These are phyloP conservation scores for Sinocyclocheilus anshuiensis DNA, from an alignment of 2,113 vertebrate genomes.

Conservation along the genomic window DNA sequence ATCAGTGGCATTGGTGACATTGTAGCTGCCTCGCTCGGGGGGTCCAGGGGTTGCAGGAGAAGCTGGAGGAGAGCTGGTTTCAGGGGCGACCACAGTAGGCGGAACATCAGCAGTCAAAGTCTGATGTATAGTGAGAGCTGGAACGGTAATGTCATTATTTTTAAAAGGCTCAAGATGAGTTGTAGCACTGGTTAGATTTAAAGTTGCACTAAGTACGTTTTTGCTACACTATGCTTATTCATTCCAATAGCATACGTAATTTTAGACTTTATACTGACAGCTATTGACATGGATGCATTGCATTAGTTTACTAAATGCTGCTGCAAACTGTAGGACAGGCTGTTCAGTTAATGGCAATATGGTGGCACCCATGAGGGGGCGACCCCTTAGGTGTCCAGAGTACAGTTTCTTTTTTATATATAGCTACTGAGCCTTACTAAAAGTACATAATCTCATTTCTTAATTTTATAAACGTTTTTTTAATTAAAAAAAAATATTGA, in stretches of 20 bases:
- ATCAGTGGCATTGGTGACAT: conserved; percentile 73
- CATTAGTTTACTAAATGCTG: not conserved
- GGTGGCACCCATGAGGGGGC: not conserved
- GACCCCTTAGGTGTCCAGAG: not conserved
- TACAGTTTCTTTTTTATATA: too few species aligned
- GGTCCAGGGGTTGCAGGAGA: conserved; percentile 56
- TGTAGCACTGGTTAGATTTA: not conserved
- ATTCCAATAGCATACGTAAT: not conserved
- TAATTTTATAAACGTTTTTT: not conserved
- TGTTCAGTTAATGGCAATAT: not conserved
- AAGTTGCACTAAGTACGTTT: not conserved
- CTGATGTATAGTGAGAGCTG: conserved; percentile 61
- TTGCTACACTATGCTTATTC: not conserved
- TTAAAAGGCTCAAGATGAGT: not conserved
- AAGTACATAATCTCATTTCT: not conserved
- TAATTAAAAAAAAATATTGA: too few species aligned
- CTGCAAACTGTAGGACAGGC: not conserved
- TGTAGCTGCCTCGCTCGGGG: conserved; percentile 77
- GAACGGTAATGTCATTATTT: not conserved
- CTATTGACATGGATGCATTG: not conserved
- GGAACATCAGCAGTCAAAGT: conserved; percentile 67
- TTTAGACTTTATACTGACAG: not conserved
- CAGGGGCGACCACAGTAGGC: conserved; percentile 35
- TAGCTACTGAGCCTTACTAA: not conserved
- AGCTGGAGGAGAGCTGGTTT: conserved; percentile 52